Conservation (phyloP, 2,888 invertebrate species). For the Apotomis capreana region DNA sequence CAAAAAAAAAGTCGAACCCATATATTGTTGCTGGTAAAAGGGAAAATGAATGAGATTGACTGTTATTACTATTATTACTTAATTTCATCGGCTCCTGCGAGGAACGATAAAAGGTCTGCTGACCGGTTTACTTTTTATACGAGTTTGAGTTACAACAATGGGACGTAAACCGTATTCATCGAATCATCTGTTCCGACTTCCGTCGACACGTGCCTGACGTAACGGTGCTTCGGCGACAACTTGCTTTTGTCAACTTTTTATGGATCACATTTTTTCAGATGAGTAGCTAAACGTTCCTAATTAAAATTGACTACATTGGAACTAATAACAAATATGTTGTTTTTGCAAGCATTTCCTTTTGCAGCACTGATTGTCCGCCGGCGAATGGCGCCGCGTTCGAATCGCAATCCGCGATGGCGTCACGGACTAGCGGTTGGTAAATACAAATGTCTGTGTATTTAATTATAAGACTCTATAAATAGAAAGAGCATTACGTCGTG, state of each 20-base stretch:
- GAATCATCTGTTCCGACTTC: conserved; percentile 72
- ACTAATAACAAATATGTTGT: neutral
- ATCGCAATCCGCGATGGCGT: conserved; percentile 54
- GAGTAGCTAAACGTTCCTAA: conserved; percentile 1
- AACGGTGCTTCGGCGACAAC: conserved; percentile 44
- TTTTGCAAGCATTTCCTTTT: conserved; percentile 8
- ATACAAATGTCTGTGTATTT: conserved; percentile 73
- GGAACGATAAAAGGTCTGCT: conserved; percentile 76
- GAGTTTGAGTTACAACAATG: conserved; percentile 77
- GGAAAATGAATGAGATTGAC: conserved; percentile 80
- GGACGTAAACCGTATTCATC: conserved; percentile 78
- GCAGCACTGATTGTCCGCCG: conserved; percentile 28
- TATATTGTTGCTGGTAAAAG: conserved; percentile 78
- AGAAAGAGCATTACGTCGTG: conserved; percentile 77
- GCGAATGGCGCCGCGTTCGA: conserved; percentile 51
- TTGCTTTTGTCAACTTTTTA: conserved; percentile 17
- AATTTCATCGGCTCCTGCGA: conserved; percentile 75
- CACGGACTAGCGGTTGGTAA: conserved; percentile 66
- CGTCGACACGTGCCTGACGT: conserved; percentile 63
- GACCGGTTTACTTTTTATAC: conserved; percentile 81
- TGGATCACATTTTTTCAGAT: neutral
- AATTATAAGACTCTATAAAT: conserved; percentile 79
- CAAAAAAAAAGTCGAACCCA: conserved; percentile 75
- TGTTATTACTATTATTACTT: conserved; percentile 81
- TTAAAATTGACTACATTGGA: neutral